Evolutionary conservation across 2,113 vertebrate species (phyloP).

Genomic region (Excalfactoria chinensis): DNA sequence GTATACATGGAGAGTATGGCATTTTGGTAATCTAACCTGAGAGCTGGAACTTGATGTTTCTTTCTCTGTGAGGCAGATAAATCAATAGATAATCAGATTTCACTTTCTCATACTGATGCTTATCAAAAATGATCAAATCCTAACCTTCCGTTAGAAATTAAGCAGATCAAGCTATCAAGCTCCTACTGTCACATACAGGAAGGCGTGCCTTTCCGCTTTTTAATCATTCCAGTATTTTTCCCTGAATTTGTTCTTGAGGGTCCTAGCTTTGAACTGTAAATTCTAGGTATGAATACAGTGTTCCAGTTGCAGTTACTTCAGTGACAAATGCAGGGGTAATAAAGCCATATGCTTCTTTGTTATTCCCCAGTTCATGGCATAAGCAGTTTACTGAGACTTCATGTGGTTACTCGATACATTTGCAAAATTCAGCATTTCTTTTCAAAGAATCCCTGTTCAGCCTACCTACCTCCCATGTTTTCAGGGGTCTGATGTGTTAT

Average conservation of each 20-base stretch:
- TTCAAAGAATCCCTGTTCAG: not conserved
- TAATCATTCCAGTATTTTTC: not conserved
- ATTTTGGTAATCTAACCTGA: not conserved
- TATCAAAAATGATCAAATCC: constrained; percentile 1
- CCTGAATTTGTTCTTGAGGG: not conserved
- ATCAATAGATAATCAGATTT: constrained; percentile 56
- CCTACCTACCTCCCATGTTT: not conserved
- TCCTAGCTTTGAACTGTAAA: not conserved
- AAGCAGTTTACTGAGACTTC: not conserved
- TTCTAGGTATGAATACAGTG: not conserved
- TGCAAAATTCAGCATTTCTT: not conserved
- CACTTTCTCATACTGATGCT: not conserved
- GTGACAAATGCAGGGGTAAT: not conserved
- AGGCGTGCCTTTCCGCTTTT: not conserved
- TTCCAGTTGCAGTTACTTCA: not conserved
- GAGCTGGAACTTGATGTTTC: not conserved
- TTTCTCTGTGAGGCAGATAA: not conserved
- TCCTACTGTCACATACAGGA: not conserved
- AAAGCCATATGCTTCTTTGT: not conserved
- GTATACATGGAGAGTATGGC: not conserved
- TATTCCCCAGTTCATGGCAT: not conserved
- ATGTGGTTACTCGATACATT: not conserved
- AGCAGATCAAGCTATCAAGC: constrained; percentile 11
- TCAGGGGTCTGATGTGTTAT: not conserved
- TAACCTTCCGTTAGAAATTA: constrained; percentile 14